These are phyloP conservation scores for Anseranas semipalmata DNA, from an alignment of 2,113 vertebrate genomes.

Conservation along the genomic window DNA sequence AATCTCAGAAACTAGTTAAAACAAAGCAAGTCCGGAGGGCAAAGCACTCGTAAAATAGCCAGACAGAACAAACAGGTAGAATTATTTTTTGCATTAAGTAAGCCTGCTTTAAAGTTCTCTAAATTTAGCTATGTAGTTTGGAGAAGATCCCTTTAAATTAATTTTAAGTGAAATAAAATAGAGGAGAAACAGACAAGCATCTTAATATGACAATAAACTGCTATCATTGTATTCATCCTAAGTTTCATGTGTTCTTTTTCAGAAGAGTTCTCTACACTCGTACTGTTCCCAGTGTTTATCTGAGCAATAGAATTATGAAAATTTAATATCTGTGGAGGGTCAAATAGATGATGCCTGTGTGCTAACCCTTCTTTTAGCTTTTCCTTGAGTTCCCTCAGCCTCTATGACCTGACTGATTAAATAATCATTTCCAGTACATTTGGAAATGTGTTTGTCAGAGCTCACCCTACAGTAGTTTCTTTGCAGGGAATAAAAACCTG, in stretches of 20 bases:
- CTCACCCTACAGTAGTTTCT: not conserved
- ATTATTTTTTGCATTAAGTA: not conserved
- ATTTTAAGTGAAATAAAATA: not conserved
- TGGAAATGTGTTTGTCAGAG: not conserved
- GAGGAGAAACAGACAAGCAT: not conserved
- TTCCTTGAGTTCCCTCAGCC: not conserved
- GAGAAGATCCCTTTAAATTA: not conserved
- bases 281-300: not conserved
- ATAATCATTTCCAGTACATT: not conserved
- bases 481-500: not conserved
- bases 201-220: not conserved
- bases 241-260: not conserved
- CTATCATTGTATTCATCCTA: not conserved
- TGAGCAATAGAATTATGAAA: not conserved
- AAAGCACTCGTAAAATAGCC: not conserved
- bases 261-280: not conserved
- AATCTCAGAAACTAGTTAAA: conserved; percentile 29
- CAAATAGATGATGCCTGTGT: not conserved
- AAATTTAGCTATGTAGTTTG: not conserved
- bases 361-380: not conserved
- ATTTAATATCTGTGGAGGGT: not conserved
- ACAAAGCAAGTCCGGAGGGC: not conserved
- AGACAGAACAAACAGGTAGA: conserved; percentile 23
- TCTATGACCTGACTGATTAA: not conserved
- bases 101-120: not conserved